Percentiles rank a stretch among this genome's conserved stretches.
These are phyloP conservation scores for Cryptosula pallasiana DNA, from an alignment of 2,888 invertebrate species.

Conservation along the genomic window DNA sequence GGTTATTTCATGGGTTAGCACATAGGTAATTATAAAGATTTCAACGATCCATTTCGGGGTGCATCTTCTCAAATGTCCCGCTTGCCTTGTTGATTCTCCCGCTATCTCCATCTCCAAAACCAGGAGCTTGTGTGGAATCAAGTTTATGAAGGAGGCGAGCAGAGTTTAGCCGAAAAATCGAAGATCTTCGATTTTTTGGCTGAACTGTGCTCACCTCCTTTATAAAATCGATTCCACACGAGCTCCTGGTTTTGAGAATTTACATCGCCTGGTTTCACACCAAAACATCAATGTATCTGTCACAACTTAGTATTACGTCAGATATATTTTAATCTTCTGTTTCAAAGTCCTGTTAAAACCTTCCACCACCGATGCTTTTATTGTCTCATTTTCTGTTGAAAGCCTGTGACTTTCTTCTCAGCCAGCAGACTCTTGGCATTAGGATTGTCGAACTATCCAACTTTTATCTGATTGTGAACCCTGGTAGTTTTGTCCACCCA, in stretches of 20 bases:
- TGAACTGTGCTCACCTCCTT: neutral
- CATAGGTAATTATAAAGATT: neutral
- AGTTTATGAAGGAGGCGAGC: neutral
- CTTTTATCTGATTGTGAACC: neutral
- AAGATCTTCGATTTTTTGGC: neutral
- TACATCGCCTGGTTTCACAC: neutral
- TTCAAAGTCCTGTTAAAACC: too few relatives aligned
- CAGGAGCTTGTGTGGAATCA: too few relatives aligned
- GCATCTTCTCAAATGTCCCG: neutral
- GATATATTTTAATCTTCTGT: neutral
- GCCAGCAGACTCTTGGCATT: too few relatives aligned
- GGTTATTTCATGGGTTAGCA: neutral
- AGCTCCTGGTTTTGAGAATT: too few relatives aligned
- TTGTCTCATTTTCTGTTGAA: neutral
- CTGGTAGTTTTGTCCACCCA: too few relatives aligned
- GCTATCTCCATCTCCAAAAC: neutral
- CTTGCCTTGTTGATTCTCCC: neutral
- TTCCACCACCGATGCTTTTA: too few relatives aligned
- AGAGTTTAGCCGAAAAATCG: neutral
- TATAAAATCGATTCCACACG: neutral
- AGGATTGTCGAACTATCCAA: too few relatives aligned
- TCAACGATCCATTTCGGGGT: too few relatives aligned
- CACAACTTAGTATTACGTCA: neutral
- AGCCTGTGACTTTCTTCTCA: neutral
- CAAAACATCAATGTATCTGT: neutral